Percentiles rank a stretch among this genome's conserved stretches.
phyloP scores from a whole-genome alignment of 2,888 invertebrate species.

The Caenorhabditis becei region DNA sequence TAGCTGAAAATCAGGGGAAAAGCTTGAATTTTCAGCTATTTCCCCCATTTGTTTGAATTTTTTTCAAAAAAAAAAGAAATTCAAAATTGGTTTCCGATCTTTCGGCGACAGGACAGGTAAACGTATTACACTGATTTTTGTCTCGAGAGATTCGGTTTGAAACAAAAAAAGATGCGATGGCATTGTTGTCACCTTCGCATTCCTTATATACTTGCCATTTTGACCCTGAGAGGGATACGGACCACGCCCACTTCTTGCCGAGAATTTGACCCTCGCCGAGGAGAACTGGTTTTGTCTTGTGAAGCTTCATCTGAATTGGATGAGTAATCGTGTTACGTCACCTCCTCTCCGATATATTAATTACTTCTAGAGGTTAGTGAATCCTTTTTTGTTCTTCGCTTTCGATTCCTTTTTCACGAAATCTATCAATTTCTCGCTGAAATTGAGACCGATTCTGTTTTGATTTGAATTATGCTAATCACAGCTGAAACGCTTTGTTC shows the following conservation, averaged over 20 bases:
- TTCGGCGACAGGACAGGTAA: neutral
- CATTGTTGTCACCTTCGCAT: constrained; percentile 14
- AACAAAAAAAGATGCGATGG: constrained; percentile 47
- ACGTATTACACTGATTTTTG: neutral
- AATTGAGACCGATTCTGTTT: neutral
- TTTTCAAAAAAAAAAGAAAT: too few species aligned
- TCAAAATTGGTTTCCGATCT: neutral
- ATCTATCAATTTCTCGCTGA: constrained; percentile 22
- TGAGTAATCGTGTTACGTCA: constrained; percentile 62
- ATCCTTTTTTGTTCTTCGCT: constrained; percentile 20
- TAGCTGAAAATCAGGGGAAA: too few species aligned
- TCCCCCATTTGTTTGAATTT: too few species aligned
- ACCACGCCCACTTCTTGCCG: constrained; percentile 28
- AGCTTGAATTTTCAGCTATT: too few species aligned
- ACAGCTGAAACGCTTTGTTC: constrained; percentile 41
- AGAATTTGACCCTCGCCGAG: constrained; percentile 48
- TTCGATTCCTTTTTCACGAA: constrained; percentile 7
- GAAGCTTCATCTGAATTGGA: constrained; percentile 49
- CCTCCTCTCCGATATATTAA: constrained; percentile 22
- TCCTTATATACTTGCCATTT: constrained; percentile 43
- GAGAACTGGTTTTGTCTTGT: constrained; percentile 33
- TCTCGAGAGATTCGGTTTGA: constrained; percentile 10
- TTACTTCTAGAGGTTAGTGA: constrained; percentile 36
- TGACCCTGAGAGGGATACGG: constrained; percentile 46
- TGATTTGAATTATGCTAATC: constrained; percentile 40